Conservation (phyloP, 2,888 invertebrate genomes). For the Calliphora vomitoria region DNA sequence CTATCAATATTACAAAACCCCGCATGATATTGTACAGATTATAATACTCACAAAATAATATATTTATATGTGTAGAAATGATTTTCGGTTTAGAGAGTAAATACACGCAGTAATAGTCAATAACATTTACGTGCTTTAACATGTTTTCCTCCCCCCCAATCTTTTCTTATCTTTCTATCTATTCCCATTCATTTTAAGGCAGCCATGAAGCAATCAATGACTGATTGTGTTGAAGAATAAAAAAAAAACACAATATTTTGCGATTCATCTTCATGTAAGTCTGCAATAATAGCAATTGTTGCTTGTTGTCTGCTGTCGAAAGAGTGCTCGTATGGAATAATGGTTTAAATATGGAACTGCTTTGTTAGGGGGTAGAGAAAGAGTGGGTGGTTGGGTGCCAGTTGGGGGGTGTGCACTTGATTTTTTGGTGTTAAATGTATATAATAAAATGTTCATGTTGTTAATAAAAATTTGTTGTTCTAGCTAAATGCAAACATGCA, state of each 20-base stretch:
- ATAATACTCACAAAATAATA: conserved; percentile 37
- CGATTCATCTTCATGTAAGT: conserved; percentile 48
- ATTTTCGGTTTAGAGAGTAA: conserved; percentile 25
- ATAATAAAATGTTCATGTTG: conserved; percentile 16
- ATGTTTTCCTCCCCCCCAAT: conserved; percentile 27
- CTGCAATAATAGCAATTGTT: conserved; percentile 51
- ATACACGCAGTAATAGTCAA: conserved; percentile 53
- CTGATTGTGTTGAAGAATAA: background rate
- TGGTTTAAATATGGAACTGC: background rate
- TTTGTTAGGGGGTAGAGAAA: background rate
- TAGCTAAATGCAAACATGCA: background rate
- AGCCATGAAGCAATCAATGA: conserved; percentile 58
- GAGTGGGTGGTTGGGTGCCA: background rate
- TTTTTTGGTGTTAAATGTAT: background rate
- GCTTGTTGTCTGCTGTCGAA: conserved; percentile 41
- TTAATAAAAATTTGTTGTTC: background rate
- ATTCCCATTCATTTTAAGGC: conserved; percentile 41
- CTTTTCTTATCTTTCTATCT: conserved; percentile 19
- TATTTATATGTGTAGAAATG: background rate
- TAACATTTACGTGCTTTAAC: conserved; percentile 58
- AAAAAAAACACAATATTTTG: background rate
- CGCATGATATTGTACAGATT: conserved; percentile 36
- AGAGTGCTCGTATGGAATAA: conserved; percentile 20
- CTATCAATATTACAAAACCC: conserved; percentile 29
- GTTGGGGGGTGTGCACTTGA: too few species aligned